These are phyloP conservation scores for Setophaga kirtlandii DNA, from an alignment of 2,113 vertebrate genomes.

Conservation along the genomic window DNA sequence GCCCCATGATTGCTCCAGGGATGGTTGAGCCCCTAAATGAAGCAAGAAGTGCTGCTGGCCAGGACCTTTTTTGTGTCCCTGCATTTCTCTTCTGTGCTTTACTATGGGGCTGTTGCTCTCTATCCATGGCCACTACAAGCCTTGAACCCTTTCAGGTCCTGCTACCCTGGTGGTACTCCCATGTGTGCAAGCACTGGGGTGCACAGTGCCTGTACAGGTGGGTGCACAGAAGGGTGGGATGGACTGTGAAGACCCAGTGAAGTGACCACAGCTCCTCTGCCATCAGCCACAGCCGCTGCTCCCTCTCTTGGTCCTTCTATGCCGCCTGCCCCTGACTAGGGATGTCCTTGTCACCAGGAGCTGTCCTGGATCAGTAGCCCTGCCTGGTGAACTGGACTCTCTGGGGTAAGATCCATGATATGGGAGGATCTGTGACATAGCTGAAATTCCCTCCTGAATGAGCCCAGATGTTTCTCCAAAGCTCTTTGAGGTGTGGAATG, in stretches of 20 bases:
- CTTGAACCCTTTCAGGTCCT: neutral
- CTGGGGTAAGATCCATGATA: neutral
- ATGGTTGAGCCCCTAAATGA: accelerated
- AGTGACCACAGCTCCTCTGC: neutral
- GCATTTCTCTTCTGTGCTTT: neutral
- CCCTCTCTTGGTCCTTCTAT: neutral
- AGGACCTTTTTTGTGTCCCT: neutral
- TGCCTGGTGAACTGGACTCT: neutral
- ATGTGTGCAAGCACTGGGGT: neutral
- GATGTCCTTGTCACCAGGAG: neutral
- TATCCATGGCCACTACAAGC: neutral
- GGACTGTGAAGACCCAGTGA: neutral
- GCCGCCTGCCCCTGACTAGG: neutral
- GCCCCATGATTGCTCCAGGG: neutral
- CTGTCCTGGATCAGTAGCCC: neutral
- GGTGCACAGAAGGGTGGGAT: neutral
- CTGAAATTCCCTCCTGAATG: neutral
- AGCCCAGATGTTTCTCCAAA: neutral
- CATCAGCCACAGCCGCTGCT: neutral
- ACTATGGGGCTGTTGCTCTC: neutral
- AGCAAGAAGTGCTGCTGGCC: neutral
- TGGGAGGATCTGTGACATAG: neutral
- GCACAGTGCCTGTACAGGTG: neutral
- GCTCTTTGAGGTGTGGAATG: neutral
- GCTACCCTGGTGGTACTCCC: neutral